phyloP scores from a whole-genome alignment of 2,797 vertebrate genomes.

The Poecile montanus region DNA sequence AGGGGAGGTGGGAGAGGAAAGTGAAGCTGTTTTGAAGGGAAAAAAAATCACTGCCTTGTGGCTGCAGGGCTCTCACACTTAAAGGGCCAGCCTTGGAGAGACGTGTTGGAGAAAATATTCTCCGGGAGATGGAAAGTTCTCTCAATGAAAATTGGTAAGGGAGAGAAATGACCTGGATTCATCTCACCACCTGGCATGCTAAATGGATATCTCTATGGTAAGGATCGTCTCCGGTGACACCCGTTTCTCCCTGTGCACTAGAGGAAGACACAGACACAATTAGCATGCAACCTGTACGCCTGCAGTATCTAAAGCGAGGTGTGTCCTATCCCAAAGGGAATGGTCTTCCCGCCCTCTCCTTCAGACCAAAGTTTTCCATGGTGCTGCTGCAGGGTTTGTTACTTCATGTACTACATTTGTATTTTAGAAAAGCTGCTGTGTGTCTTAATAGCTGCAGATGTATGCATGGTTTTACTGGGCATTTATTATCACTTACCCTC shows the following conservation, averaged over 20 bases:
- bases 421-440: slow-evolving; percentile 7
- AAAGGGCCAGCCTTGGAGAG: not conserved
- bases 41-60: not conserved
- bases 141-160: not conserved
- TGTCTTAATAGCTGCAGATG: not conserved
- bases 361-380: slow-evolving; percentile 8
- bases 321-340: not conserved
- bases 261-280: not conserved
- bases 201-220: not conserved
- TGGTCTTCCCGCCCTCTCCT: not conserved
- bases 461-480: not conserved
- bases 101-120: not conserved
- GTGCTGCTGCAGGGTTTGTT: slow-evolving; percentile 12
- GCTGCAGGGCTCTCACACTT: not conserved
- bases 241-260: not conserved
- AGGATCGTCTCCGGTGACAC: not conserved
- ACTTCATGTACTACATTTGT: not conserved
- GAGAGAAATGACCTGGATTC: not conserved
- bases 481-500: slow-evolving; percentile 12
- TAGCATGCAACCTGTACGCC: not conserved
- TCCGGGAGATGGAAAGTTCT: not conserved
- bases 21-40: not conserved
- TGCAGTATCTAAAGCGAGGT: not conserved
- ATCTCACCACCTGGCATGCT: not conserved
- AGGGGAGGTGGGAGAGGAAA: slow-evolving; percentile 21